These are phyloP conservation scores for Neosilurus hyrtlii DNA, from an alignment of 2,797 vertebrate species.

Conservation along the genomic window DNA sequence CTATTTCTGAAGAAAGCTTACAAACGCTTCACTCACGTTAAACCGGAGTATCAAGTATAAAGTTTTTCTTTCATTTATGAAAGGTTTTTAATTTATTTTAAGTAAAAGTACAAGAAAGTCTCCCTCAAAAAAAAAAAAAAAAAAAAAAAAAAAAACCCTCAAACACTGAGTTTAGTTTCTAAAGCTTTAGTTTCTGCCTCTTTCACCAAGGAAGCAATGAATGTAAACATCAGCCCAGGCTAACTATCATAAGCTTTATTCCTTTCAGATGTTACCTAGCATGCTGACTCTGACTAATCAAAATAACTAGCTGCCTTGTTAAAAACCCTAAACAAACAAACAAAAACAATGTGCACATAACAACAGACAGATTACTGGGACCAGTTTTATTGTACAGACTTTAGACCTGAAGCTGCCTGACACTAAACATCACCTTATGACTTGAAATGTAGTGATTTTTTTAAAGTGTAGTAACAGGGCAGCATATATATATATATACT, in stretches of 20 bases:
- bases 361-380: not conserved
- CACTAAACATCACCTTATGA: not conserved
- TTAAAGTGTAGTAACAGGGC: not conserved
- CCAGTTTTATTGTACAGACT: not conserved
- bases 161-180: not conserved
- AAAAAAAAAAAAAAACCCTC: not conserved
- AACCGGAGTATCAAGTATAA: not conserved
- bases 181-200: not conserved
- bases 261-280: not conserved
- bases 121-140: not conserved
- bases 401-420: not conserved
- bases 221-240: not conserved
- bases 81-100: not conserved
- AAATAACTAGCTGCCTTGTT: not conserved
- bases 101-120: not conserved
- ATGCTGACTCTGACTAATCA: not conserved
- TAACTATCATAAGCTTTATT: conserved; percentile 6
- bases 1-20: not conserved
- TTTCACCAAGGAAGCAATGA: not conserved
- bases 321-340: no score
- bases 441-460: not conserved
- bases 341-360: not conserved
- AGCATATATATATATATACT: no score
- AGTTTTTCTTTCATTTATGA: not conserved
- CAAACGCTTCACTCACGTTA: not conserved